These are phyloP conservation scores for Nannospalax galili DNA, from an alignment of 2,113 vertebrate genomes.

Conservation along the genomic window DNA sequence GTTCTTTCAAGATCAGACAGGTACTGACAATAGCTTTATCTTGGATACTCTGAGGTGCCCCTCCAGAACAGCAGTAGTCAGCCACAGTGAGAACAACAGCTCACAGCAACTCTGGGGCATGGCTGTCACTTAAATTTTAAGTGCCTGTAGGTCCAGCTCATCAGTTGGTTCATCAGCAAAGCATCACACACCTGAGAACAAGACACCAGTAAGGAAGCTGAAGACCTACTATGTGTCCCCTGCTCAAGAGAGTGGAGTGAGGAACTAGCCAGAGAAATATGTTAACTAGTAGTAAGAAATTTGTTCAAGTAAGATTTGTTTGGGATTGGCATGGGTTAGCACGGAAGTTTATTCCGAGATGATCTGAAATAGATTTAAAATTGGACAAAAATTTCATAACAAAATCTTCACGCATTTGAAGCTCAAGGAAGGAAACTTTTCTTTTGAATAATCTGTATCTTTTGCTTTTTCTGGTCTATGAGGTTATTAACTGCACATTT, in stretches of 20 bases:
- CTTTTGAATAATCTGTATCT: background rate
- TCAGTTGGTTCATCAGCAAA: background rate
- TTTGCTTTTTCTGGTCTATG: background rate
- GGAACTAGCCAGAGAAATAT: background rate
- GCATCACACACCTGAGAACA: background rate
- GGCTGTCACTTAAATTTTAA: background rate
- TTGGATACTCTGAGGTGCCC: background rate
- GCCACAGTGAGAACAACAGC: background rate
- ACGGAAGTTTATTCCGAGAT: background rate
- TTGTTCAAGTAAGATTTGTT: background rate
- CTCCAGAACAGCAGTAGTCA: background rate
- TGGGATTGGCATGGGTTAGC: background rate
- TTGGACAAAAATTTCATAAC: slow-evolving; percentile 14
- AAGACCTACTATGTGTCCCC: background rate
- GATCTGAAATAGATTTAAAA: slow-evolving; percentile 38
- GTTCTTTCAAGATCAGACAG: slow-evolving; percentile 65
- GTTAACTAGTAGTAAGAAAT: background rate
- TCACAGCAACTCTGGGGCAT: background rate
- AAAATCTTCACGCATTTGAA: background rate
- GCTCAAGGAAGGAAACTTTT: background rate
- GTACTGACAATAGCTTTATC: slow-evolving; percentile 30
- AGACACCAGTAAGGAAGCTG: background rate
- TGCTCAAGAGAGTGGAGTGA: background rate
- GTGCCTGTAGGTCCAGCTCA: background rate
- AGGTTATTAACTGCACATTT: slow-evolving; percentile 10